Percentiles rank a stretch among this genome's conserved stretches.
phyloP scores from a whole-genome alignment of 2,888 invertebrate genomes.

The Lasioglossum pauxillum region DNA sequence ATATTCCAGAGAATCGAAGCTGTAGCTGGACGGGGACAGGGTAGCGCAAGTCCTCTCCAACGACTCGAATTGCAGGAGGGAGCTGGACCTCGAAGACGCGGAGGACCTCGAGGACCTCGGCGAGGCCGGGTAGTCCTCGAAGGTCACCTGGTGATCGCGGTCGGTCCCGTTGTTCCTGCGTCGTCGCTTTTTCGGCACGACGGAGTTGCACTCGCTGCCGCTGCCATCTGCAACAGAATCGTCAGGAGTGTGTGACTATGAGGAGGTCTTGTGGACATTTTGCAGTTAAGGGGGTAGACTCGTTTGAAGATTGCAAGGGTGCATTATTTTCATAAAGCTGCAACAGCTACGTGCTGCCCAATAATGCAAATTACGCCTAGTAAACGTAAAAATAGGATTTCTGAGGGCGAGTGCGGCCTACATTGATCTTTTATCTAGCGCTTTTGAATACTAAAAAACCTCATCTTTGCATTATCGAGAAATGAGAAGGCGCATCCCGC shows the following conservation, averaged over 20 bases:
- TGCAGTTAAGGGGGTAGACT: too few relatives aligned
- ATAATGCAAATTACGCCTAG: too few relatives aligned
- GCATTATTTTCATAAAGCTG: too few relatives aligned
- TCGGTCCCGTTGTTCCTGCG: conserved; percentile 80
- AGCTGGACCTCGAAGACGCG: conserved; percentile 90
- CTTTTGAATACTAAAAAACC: too few relatives aligned
- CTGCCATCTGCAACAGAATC: conserved; percentile 76
- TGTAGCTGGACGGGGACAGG: conserved; percentile 85
- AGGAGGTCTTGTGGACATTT: background rate
- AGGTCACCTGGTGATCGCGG: conserved; percentile 67
- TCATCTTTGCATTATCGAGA: too few relatives aligned
- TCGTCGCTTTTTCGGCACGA: conserved; percentile 84
- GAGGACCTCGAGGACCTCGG: conserved; percentile 85
- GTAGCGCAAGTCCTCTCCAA: conserved; percentile 89
- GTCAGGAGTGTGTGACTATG: background rate
- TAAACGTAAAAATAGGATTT: too few relatives aligned
- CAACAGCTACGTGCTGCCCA: too few relatives aligned
- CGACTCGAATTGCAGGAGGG: conserved; percentile 93
- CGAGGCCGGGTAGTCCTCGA: conserved; percentile 78
- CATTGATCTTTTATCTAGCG: too few relatives aligned
- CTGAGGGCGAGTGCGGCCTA: too few relatives aligned
- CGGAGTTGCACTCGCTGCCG: conserved; percentile 84
- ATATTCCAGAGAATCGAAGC: conserved; percentile 86
- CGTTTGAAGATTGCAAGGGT: too few relatives aligned
- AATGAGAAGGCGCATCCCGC: too few relatives aligned